Conservation (phyloP, 2,888 invertebrate genomes). For the Allygus modestus region DNA sequence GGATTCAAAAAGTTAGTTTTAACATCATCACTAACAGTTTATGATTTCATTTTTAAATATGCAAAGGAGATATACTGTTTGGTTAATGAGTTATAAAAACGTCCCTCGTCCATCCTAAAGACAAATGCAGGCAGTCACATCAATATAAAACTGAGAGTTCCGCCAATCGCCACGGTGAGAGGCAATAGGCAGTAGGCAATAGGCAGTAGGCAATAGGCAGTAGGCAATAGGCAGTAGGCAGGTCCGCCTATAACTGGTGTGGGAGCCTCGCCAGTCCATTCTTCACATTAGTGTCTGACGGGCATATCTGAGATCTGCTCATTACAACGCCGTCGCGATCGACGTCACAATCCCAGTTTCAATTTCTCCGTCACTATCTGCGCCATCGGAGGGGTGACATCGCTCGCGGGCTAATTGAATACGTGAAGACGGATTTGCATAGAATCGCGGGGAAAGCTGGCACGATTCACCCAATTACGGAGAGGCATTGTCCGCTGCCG, state of each 20-base stretch:
- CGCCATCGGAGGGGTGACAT: constrained; percentile 39
- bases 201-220: too few relatives aligned
- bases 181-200: too few relatives aligned
- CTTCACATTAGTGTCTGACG: constrained; percentile 11
- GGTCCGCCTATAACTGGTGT: background rate
- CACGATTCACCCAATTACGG: constrained; percentile 47
- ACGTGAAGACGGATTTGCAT: constrained; percentile 50
- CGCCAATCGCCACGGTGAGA: too few relatives aligned
- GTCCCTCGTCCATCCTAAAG: too few relatives aligned
- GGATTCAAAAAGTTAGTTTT: too few relatives aligned
- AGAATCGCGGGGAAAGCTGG: constrained; percentile 46
- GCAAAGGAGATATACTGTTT: too few relatives aligned
- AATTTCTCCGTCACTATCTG: constrained; percentile 29
- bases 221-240: too few relatives aligned
- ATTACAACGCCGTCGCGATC: constrained; percentile 2
- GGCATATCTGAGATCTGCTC: constrained; percentile 16
- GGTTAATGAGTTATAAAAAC: too few relatives aligned
- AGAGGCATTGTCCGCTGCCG: background rate
- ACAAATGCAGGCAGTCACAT: too few relatives aligned
- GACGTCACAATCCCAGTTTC: constrained; percentile 39
- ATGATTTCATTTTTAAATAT: too few relatives aligned
- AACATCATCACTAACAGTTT: too few relatives aligned
- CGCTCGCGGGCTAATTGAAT: constrained; percentile 43
- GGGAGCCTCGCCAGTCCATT: constrained; percentile 1
- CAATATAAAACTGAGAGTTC: too few relatives aligned